phyloP scores from a whole-genome alignment of 1,140 invertebrate species.

The Arion vulgaris region DNA sequence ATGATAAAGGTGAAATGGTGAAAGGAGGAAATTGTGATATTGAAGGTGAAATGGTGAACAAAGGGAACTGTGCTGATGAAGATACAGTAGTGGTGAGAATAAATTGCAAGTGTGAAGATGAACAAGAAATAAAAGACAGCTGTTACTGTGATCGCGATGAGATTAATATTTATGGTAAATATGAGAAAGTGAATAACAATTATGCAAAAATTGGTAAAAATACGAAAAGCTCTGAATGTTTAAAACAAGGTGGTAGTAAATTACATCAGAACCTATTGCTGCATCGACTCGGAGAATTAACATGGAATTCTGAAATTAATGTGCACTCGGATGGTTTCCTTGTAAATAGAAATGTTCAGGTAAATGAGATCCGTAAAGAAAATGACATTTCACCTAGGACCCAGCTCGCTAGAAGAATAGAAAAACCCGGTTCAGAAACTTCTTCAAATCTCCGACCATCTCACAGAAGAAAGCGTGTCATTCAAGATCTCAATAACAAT shows the following conservation, averaged over 20 bases:
- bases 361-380: neutral
- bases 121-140: too few species aligned
- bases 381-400: neutral
- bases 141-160: too few species aligned
- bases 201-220: neutral
- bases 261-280: neutral
- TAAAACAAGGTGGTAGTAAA: neutral
- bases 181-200: too few species aligned
- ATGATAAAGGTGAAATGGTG: neutral
- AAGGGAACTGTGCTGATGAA: neutral
- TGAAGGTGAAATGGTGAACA: neutral
- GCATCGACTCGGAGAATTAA: too few species aligned
- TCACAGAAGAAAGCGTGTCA: neutral
- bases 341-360: neutral
- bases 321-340: neutral
- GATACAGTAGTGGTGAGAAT: neutral
- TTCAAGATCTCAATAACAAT: constrained; percentile 20
- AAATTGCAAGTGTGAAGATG: neutral
- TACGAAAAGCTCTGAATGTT: neutral
- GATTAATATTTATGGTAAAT: too few species aligned
- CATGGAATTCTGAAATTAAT: neutral
- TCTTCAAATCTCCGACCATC: neutral
- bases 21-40: neutral
- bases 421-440: neutral
- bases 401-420: neutral